These are phyloP conservation scores for Odontesthes bonariensis DNA, from an alignment of 2,113 vertebrate genomes.

Conservation along the genomic window DNA sequence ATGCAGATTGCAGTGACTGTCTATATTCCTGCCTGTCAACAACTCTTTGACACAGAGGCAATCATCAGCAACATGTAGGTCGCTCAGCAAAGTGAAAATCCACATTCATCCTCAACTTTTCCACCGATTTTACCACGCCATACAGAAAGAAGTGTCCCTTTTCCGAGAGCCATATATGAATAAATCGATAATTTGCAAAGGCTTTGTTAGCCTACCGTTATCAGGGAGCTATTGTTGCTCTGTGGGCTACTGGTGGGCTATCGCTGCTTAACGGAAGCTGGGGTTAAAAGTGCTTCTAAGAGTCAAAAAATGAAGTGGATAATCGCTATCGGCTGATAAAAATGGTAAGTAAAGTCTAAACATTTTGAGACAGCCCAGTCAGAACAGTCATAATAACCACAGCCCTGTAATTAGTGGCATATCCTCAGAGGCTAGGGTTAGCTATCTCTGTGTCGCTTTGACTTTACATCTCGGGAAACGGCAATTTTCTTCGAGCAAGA, in stretches of 20 bases:
- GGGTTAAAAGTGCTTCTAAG: conserved; percentile 51
- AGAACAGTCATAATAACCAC: conserved; percentile 40
- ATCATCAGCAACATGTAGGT: conserved; percentile 69
- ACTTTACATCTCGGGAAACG: conserved; percentile 61
- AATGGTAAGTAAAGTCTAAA: conserved; percentile 26
- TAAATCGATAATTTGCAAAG: conserved; percentile 52
- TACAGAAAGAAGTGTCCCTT: not conserved
- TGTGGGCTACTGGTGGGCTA: conserved; percentile 52
- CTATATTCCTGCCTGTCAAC: conserved; percentile 38
- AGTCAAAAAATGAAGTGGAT: not conserved
- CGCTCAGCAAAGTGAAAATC: conserved; percentile 30
- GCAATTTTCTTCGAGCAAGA: conserved; percentile 37
- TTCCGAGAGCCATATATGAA: not conserved
- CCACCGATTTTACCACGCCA: not conserved
- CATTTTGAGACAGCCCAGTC: conserved; percentile 24
- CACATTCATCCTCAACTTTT: conserved; percentile 27
- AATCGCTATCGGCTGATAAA: conserved; percentile 12
- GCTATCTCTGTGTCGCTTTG: conserved; percentile 68
- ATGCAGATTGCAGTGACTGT: not conserved
- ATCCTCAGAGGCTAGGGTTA: conserved; percentile 73
- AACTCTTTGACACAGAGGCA: conserved; percentile 57
- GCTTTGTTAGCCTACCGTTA: conserved; percentile 76
- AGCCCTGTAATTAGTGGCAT: conserved; percentile 79
- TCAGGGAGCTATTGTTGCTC: conserved; percentile 73
- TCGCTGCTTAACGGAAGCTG: conserved; percentile 35